Conservation (phyloP, 2,113 vertebrate species). For the Herpetotheres cachinnans region DNA sequence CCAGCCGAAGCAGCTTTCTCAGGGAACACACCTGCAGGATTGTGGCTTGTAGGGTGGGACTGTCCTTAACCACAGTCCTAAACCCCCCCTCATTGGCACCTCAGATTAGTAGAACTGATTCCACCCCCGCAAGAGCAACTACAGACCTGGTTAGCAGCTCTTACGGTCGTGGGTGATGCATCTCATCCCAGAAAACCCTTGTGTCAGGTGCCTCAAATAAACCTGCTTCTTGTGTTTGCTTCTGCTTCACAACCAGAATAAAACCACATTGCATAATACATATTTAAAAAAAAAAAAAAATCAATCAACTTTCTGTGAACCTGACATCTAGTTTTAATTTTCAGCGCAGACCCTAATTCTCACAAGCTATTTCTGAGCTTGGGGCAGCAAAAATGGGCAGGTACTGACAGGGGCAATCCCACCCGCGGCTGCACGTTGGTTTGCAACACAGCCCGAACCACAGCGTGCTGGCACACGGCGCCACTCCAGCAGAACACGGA, state of each 20-base stretch:
- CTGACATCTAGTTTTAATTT: not conserved
- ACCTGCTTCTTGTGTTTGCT: not conserved
- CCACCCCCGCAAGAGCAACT: not conserved
- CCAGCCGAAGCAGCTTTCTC: not conserved
- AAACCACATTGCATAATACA: not conserved
- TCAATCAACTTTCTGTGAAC: not conserved
- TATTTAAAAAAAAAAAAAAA: too few relatives aligned
- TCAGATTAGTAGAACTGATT: not conserved
- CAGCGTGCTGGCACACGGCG: rapidly evolving
- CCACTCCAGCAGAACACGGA: not conserved
- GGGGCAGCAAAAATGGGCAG: not conserved
- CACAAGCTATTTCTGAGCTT: too few relatives aligned
- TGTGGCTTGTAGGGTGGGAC: not conserved
- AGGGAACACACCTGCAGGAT: not conserved
- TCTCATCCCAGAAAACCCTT: not conserved
- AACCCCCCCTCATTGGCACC: too few relatives aligned
- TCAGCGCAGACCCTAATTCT: not conserved
- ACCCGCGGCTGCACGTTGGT: not conserved
- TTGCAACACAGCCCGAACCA: not conserved
- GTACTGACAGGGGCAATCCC: not conserved
- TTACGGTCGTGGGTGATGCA: rapidly evolving
- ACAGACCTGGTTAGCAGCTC: not conserved
- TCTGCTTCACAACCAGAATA: not conserved
- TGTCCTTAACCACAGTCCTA: not conserved
- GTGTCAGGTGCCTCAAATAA: not conserved